A percentile compares a stretch with the other conserved stretches of the same genome.
Conservation (phyloP, 2,888 invertebrate genomes). For the Idaea aversata region DNA sequence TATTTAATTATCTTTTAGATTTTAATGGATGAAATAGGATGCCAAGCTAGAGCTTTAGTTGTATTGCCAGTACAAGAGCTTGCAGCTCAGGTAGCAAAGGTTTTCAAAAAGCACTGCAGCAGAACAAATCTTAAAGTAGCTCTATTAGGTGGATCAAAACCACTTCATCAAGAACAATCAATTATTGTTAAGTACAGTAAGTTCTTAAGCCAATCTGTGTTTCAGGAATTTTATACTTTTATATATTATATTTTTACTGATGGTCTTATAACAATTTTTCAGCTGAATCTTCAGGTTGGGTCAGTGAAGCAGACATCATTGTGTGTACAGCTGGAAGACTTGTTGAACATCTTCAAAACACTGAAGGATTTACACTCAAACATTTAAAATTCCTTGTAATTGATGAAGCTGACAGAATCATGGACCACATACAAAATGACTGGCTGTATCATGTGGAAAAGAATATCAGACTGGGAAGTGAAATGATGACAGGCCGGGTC, state of each 20-base stretch:
- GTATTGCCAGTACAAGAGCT: slow-evolving; percentile 96
- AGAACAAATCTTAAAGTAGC: slow-evolving; percentile 86
- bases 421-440: slow-evolving; percentile 94
- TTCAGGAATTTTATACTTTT: background rate
- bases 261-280: slow-evolving; percentile 36
- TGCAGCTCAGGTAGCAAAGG: slow-evolving; percentile 92
- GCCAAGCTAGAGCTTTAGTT: slow-evolving; percentile 89
- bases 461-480: slow-evolving; percentile 81
- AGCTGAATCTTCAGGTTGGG: slow-evolving; percentile 80
- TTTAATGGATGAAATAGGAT: slow-evolving; percentile 81
- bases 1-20: slow-evolving; percentile 59
- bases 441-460: slow-evolving; percentile 92
- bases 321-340: slow-evolving; percentile 96
- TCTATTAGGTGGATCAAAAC: slow-evolving; percentile 84
- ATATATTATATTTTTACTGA: slow-evolving; percentile 8
- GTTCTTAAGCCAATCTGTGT: slow-evolving; percentile 22
- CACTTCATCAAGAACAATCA: slow-evolving; percentile 84
- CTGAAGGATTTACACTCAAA: slow-evolving; percentile 87
- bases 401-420: slow-evolving; percentile 98
- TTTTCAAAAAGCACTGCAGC: slow-evolving; percentile 86
- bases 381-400: slow-evolving; percentile 90
- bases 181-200: slow-evolving; percentile 79
- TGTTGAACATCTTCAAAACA: slow-evolving; percentile 93
- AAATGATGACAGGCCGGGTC: slow-evolving; percentile 71
- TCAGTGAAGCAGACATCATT: slow-evolving; percentile 88